Percentiles rank a stretch among this genome's conserved stretches.
phyloP scores from a whole-genome alignment of 2,888 invertebrate genomes.

The Macrophya alboannulata region DNA sequence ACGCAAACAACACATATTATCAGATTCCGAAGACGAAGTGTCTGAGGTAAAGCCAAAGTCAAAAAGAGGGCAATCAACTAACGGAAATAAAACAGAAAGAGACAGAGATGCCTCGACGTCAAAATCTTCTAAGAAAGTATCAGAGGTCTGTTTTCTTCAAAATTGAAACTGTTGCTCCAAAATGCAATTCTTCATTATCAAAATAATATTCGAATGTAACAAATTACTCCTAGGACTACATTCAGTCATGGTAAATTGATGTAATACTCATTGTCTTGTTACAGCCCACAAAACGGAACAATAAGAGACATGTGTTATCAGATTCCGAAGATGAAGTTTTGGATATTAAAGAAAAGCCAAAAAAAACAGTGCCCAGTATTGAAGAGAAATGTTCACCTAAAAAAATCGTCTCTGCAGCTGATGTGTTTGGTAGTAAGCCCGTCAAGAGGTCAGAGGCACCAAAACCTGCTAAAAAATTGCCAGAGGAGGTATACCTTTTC shows the following conservation, averaged over 20 bases:
- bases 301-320: slow-evolving; percentile 74
- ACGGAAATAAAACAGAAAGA: slow-evolving; percentile 72
- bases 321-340: slow-evolving; percentile 80
- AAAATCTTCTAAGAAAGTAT: slow-evolving; percentile 72
- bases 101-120: slow-evolving; percentile 81
- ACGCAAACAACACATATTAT: slow-evolving; percentile 72
- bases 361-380: slow-evolving; percentile 70
- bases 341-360: slow-evolving; percentile 67
- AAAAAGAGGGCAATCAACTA: slow-evolving; percentile 69
- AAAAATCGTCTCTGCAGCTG: slow-evolving; percentile 80
- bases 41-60: slow-evolving; percentile 68
- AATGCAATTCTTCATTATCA: background rate
- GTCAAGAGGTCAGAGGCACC: slow-evolving; percentile 82
- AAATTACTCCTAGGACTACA: background rate
- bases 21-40: slow-evolving; percentile 80
- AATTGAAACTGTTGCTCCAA: background rate
- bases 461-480: slow-evolving; percentile 71
- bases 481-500: slow-evolving; percentile 57
- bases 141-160: slow-evolving; percentile 45
- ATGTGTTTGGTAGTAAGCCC: slow-evolving; percentile 85
- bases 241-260: background rate
- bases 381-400: slow-evolving; percentile 74
- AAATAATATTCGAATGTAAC: background rate
- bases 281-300: slow-evolving; percentile 68
- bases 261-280: slow-evolving; percentile 57